Percentiles rank a stretch among this genome's conserved stretches.
Evolutionary conservation across 2,797 vertebrate genomes (phyloP).

Genomic region (Aselliscus stoliczkanus): DNA sequence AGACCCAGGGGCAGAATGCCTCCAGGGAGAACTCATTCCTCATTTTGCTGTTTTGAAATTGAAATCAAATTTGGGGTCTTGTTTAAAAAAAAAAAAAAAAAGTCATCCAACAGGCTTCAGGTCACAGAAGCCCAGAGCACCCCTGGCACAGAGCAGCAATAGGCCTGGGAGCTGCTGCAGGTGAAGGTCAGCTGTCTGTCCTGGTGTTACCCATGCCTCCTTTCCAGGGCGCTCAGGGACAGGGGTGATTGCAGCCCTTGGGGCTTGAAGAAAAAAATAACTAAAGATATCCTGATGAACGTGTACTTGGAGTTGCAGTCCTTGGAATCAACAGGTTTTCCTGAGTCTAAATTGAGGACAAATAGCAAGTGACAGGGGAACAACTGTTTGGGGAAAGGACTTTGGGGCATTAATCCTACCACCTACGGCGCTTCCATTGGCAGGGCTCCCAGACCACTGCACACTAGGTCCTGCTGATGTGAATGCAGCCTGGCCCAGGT

Average conservation of each 20-base stretch:
- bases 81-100: neutral
- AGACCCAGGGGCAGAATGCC: neutral
- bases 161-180: neutral
- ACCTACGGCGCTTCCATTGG: neutral
- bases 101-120: neutral
- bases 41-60: slow-evolving; percentile 3
- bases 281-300: neutral
- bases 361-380: neutral
- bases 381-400: neutral
- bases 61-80: neutral
- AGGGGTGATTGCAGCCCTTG: accelerated
- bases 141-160: accelerated
- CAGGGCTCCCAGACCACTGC: neutral
- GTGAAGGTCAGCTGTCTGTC: too few relatives aligned
- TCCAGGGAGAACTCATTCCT: neutral
- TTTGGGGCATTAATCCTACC: neutral
- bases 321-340: neutral
- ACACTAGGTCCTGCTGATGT: too few relatives aligned
- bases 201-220: neutral
- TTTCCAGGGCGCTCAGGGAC: neutral
- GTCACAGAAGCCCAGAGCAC: neutral
- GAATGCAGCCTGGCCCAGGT: neutral
- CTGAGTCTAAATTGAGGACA: neutral
- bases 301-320: neutral
- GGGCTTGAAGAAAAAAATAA: neutral